phyloP scores from a whole-genome alignment of 2,113 vertebrate species.

The Macaca nemestrina region DNA sequence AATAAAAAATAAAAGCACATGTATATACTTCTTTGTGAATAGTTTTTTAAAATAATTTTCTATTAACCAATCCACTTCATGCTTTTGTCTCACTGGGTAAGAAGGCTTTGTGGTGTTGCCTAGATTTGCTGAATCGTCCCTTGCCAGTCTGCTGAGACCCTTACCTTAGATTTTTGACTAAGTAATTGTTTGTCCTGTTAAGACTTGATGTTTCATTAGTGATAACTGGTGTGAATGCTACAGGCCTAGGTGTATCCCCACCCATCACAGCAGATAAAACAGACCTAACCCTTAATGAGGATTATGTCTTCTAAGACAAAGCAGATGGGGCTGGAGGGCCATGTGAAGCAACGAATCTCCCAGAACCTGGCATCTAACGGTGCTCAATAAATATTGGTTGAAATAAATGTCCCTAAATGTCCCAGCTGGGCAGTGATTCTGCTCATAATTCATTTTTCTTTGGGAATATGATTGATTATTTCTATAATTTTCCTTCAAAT shows the following conservation, averaged over 20 bases:
- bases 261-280: not conserved
- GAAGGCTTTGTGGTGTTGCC: not conserved
- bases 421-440: not conserved
- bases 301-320: not conserved
- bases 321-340: not conserved
- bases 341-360: not conserved
- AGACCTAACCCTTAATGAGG: not conserved
- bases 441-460: not conserved
- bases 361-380: not conserved
- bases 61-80: not conserved
- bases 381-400: not conserved
- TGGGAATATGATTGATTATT: not conserved
- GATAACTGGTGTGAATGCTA: not conserved
- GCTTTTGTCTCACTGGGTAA: not conserved
- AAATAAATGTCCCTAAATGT: conserved; percentile 14
- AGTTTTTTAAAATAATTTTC: not conserved
- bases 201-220: not conserved
- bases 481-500: not conserved
- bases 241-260: not conserved
- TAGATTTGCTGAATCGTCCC: not conserved
- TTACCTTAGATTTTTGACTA: not conserved
- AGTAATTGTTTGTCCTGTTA: not conserved
- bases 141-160: not conserved
- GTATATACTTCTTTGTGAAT: not conserved
- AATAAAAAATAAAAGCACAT: not conserved